Percentiles rank a stretch among this genome's conserved stretches.
Conservation (phyloP, 2,888 invertebrate genomes). For the Agapostemon virescens region DNA sequence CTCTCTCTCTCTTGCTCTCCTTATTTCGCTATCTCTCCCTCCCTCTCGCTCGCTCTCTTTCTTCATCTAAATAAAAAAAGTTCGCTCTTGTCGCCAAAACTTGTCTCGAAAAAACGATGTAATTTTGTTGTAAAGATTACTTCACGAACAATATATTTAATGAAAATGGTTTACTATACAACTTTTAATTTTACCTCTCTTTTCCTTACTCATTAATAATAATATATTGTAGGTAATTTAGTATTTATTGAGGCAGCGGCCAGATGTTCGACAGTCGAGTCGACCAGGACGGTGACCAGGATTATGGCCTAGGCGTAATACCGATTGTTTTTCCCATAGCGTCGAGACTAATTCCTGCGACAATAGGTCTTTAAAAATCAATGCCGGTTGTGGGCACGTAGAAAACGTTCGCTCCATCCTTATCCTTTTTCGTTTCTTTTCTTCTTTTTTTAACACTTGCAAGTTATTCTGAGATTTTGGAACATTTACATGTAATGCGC, state of each 20-base stretch:
- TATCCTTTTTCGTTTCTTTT: not conserved
- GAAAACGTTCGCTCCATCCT: conserved; percentile 66
- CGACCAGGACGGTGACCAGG: too few relatives aligned
- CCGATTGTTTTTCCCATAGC: too few relatives aligned
- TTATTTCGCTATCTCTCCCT: too few relatives aligned
- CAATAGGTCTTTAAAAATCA: conserved; percentile 78
- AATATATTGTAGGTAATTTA: too few relatives aligned
- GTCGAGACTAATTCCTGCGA: too few relatives aligned
- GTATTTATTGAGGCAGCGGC: too few relatives aligned
- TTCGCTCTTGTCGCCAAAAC: conserved; percentile 73
- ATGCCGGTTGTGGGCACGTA: conserved; percentile 74
- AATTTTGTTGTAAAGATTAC: conserved; percentile 79
- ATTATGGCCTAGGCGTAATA: too few relatives aligned
- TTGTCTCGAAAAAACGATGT: conserved; percentile 72
- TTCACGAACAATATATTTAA: conserved; percentile 76
- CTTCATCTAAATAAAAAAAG: conserved; percentile 67
- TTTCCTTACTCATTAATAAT: conserved; percentile 73
- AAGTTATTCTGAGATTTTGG: conserved; percentile 72
- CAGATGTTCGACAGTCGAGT: too few relatives aligned
- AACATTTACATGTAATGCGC: conserved; percentile 71
- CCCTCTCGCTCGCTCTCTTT: too few relatives aligned
- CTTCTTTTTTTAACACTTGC: conserved; percentile 69
- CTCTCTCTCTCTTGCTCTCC: too few relatives aligned
- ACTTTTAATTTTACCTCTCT: conserved; percentile 77
- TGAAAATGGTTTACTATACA: conserved; percentile 78